Evolutionary conservation across 2,797 vertebrate species (phyloP).

Genomic region (Triplophysa yarkandensis): DNA sequence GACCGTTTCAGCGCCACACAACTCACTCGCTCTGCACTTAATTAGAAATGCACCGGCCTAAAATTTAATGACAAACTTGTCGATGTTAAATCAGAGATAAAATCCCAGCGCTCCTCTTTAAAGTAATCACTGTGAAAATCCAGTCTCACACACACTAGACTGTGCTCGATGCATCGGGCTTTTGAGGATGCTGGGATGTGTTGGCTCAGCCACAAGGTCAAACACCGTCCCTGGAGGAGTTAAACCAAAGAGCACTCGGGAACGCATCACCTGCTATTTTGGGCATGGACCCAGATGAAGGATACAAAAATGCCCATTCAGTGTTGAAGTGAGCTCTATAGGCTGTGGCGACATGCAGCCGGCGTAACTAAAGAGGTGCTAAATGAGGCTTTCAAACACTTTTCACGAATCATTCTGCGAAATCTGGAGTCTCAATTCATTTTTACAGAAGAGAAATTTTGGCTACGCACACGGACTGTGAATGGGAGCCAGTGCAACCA

Average conservation of each 20-base stretch:
- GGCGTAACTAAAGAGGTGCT: conserved; percentile 43
- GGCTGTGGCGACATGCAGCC: conserved; percentile 14
- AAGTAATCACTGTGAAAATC: conserved; percentile 56
- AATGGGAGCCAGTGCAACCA: background rate
- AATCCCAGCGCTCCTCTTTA: conserved; percentile 50
- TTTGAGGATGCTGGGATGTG: conserved; percentile 55
- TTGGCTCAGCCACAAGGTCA: conserved; percentile 58
- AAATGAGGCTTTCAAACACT: conserved; percentile 27
- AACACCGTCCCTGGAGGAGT: conserved; percentile 42
- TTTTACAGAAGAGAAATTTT: background rate
- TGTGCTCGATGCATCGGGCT: conserved; percentile 51
- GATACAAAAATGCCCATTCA: conserved; percentile 57
- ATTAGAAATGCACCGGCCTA: conserved; percentile 48
- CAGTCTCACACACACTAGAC: conserved; percentile 33
- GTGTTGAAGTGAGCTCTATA: conserved; percentile 49
- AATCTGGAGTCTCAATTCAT: conserved; percentile 24
- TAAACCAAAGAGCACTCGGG: conserved; percentile 42
- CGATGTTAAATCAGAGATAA: conserved; percentile 51
- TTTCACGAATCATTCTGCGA: conserved; percentile 5
- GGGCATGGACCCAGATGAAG: conserved; percentile 57
- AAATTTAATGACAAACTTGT: conserved; percentile 57
- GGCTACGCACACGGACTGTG: too few species aligned
- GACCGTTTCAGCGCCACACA: conserved; percentile 6
- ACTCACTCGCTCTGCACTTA: conserved; percentile 11
- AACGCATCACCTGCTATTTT: conserved; percentile 62